Evolutionary conservation across 2,888 invertebrate species (phyloP).

Genomic region (Epinotia nisella): DNA sequence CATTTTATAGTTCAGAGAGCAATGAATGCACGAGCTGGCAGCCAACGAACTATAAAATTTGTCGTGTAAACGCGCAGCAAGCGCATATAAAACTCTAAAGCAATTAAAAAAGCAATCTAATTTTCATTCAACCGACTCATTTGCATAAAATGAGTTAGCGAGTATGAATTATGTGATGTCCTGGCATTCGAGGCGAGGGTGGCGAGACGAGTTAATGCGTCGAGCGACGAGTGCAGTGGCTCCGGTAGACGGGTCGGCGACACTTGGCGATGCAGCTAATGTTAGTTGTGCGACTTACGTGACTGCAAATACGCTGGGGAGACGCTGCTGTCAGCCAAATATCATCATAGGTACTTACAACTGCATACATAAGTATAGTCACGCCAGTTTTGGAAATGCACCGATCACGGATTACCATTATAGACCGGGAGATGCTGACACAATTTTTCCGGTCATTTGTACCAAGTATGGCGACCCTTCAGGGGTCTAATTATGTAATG

Average conservation of each 20-base stretch:
- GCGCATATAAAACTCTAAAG: constrained; percentile 5
- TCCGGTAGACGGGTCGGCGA: constrained; percentile 37
- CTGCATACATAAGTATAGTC: not conserved
- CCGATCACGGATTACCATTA: no score
- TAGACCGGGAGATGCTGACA: no score
- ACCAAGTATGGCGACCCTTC: no score
- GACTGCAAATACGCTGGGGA: constrained; percentile 7
- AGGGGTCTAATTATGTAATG: no score
- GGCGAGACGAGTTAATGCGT: constrained; percentile 24
- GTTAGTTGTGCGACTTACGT: constrained; percentile 11
- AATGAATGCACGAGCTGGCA: constrained; percentile 29
- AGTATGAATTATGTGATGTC: constrained; percentile 18
- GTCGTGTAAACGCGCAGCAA: not conserved
- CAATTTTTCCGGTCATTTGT: no score
- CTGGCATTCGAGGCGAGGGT: constrained; percentile 8
- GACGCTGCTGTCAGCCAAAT: not conserved
- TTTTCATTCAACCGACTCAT: constrained; percentile 9
- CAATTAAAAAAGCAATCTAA: constrained; percentile 21
- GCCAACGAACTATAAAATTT: constrained; percentile 19
- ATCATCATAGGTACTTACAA: not conserved
- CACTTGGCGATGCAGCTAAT: constrained; percentile 25
- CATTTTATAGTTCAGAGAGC: constrained; percentile 17
- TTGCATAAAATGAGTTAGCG: constrained; percentile 26
- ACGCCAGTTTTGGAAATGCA: not conserved
- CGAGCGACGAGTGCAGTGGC: constrained; percentile 29